phyloP scores from a whole-genome alignment of 2,113 vertebrate species.

The Tenebrosternarchus preto region DNA sequence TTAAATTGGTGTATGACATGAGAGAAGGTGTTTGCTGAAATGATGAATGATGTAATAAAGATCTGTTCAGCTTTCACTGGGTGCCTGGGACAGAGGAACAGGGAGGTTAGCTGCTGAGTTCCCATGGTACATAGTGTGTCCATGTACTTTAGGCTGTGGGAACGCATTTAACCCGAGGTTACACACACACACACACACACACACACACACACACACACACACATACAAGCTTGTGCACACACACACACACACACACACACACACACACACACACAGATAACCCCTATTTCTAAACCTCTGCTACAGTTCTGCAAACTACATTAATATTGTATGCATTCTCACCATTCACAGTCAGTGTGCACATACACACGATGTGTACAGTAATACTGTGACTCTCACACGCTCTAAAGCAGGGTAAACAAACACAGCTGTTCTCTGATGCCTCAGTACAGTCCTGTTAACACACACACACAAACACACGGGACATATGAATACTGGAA shows the following conservation, averaged over 20 bases:
- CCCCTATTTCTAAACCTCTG: not conserved
- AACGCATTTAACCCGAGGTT: constrained; percentile 49
- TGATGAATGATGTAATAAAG: constrained; percentile 22
- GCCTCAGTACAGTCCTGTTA: constrained; percentile 28
- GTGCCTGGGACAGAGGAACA: not conserved
- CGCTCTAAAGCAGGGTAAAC: constrained; percentile 44
- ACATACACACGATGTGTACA: constrained; percentile 21
- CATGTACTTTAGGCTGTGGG: constrained; percentile 32
- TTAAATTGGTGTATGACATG: not conserved
- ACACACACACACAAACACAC: constrained; percentile 11
- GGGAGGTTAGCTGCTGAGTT: constrained; percentile 20
- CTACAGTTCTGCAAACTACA: constrained; percentile 21
- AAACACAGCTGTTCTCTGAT: constrained; percentile 55
- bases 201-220: not conserved
- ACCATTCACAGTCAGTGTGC: constrained; percentile 34
- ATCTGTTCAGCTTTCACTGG: not conserved
- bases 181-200: constrained; percentile 25
- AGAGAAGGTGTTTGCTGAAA: constrained; percentile 13
- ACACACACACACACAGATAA: not conserved
- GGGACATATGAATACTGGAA: not conserved
- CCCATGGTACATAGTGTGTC: constrained; percentile 22
- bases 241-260: constrained; percentile 14
- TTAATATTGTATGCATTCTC: constrained; percentile 28
- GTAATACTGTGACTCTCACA: constrained; percentile 38
- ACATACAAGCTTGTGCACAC: constrained; percentile 9